Evolutionary conservation across 2,113 vertebrate species (phyloP).

Genomic region (Chaenocephalus aceratus): DNA sequence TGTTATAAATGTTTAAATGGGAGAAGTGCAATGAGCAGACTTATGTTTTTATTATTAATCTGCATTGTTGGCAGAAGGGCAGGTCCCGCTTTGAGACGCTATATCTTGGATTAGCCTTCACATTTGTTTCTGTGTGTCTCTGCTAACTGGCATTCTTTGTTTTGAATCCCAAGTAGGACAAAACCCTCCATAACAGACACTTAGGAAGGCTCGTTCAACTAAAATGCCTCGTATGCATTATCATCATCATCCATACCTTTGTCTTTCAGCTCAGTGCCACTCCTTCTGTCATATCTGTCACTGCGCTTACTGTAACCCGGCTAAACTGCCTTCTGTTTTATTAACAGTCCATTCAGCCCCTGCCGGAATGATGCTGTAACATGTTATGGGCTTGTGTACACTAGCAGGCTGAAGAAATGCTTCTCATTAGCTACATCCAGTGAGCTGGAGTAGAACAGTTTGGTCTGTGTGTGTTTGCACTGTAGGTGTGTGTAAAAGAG

Average conservation of each 20-base stretch:
- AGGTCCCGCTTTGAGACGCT: background rate
- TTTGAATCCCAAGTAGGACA: background rate
- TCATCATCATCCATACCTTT: background rate
- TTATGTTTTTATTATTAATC: constrained; percentile 11
- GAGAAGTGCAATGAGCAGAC: constrained; percentile 12
- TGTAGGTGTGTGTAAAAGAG: constrained; percentile 25
- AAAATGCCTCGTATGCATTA: background rate
- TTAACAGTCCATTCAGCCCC: constrained; percentile 44
- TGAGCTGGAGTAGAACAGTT: constrained; percentile 4
- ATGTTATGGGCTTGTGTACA: constrained; percentile 45
- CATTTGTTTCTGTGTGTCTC: constrained; percentile 9
- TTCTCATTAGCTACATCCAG: constrained; percentile 39
- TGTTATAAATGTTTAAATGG: background rate
- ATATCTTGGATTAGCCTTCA: background rate
- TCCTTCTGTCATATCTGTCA: background rate
- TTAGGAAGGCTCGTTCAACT: constrained; percentile 6
- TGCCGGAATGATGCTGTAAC: constrained; percentile 34
- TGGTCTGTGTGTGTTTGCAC: constrained; percentile 9
- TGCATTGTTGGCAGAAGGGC: background rate
- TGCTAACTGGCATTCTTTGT: background rate
- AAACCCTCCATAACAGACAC: background rate
- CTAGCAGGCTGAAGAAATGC: constrained; percentile 24
- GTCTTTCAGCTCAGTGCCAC: constrained; percentile 1
- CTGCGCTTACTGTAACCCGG: constrained; percentile 20
- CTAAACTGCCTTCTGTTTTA: constrained; percentile 37